A percentile compares a stretch with the other conserved stretches of the same genome.
Evolutionary conservation across 2,797 vertebrate species (phyloP).

Genomic region (Amniataba percoides): DNA sequence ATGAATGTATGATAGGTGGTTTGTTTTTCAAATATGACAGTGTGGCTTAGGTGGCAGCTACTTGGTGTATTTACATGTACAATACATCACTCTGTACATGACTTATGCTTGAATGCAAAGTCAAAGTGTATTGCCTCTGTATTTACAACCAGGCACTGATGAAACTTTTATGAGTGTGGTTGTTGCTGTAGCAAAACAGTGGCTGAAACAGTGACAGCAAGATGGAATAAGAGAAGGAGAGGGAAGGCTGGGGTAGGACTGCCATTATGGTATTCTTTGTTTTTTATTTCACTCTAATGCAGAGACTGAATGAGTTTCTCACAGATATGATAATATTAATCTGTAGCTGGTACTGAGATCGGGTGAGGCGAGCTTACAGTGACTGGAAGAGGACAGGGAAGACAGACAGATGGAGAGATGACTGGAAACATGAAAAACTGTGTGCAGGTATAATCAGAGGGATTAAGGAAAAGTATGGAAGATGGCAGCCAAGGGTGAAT

Average conservation of each 20-base stretch:
- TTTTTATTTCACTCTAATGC: conserved; percentile 58
- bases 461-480: conserved; percentile 39
- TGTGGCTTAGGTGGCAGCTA: not conserved
- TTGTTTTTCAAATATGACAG: not conserved
- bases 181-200: conserved; percentile 38
- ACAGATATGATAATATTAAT: conserved; percentile 33
- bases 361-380: conserved; percentile 9
- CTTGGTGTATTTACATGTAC: conserved; percentile 14
- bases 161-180: conserved; percentile 40
- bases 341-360: conserved; percentile 33
- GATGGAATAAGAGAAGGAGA: conserved; percentile 21
- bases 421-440: conserved; percentile 55
- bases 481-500: conserved; percentile 38
- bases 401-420: conserved; percentile 43
- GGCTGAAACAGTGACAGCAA: conserved; percentile 19
- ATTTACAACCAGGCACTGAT: conserved; percentile 46
- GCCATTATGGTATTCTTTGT: conserved; percentile 10
- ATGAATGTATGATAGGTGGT: not conserved
- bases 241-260: conserved; percentile 20
- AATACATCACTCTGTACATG: conserved; percentile 5
- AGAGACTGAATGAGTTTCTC: conserved; percentile 19
- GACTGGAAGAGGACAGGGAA: conserved; percentile 28
- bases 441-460: conserved; percentile 47
- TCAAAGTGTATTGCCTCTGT: conserved; percentile 29
- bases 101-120: conserved; percentile 8